Percentiles rank a stretch among this genome's conserved stretches.
These are phyloP conservation scores for Pristionchus mayeri DNA, from an alignment of 2,888 invertebrate genomes.

Conservation along the genomic window DNA sequence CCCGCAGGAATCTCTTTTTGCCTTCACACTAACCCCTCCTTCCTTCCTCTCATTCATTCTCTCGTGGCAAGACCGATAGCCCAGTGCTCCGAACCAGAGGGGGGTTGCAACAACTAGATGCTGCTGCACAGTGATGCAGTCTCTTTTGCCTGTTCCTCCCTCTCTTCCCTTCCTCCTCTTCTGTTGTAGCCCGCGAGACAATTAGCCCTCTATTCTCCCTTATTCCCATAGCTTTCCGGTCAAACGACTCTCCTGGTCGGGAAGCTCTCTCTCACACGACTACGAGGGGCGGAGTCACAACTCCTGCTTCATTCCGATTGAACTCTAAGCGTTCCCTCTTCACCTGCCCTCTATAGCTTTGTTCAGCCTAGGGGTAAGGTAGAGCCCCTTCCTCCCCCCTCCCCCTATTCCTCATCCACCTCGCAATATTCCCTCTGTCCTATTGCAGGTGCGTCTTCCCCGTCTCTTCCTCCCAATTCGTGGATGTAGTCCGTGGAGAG, in stretches of 20 bases:
- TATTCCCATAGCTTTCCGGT: constrained; percentile 41
- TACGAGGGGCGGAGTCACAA: constrained; percentile 27
- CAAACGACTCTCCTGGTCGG: constrained; percentile 40
- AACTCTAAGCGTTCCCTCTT: background rate
- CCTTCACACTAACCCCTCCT: constrained; percentile 28
- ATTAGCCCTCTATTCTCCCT: constrained; percentile 32
- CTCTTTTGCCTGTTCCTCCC: background rate
- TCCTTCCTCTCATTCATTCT: constrained; percentile 33
- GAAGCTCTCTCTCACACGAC: too few relatives aligned
- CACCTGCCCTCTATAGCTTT: background rate
- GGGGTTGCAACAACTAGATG: too few relatives aligned
- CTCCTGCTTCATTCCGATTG: background rate
- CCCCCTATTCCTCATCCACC: background rate
- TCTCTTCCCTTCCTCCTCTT: background rate
- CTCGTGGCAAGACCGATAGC: background rate
- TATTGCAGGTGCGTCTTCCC: background rate
- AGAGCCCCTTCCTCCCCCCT: background rate
- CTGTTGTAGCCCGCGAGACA: background rate
- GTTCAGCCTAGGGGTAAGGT: background rate
- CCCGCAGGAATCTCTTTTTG: constrained; percentile 44
- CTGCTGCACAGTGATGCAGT: too few relatives aligned
- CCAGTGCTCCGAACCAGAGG: background rate
- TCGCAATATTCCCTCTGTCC: background rate
- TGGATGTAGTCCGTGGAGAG: constrained; percentile 1
- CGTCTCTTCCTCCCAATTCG: background rate